phyloP scores from a whole-genome alignment of 2,797 vertebrate species.

The Eurystomus glaucurus region DNA sequence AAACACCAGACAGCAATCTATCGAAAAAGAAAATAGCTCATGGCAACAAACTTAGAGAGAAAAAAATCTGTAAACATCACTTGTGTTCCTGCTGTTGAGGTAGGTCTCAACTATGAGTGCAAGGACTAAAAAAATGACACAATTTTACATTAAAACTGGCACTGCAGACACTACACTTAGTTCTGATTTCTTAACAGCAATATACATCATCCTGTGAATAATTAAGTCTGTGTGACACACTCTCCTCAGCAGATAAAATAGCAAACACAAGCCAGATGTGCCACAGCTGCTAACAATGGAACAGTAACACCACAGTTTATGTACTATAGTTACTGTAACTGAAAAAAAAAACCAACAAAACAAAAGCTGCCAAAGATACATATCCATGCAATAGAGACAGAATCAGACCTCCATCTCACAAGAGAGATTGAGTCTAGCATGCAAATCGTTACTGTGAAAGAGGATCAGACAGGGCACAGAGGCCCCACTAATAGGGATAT shows the following conservation, averaged over 20 bases:
- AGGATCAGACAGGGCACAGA: neutral
- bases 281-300: neutral
- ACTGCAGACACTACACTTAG: neutral
- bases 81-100: neutral
- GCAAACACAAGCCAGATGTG: neutral
- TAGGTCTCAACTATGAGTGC: neutral
- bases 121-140: neutral
- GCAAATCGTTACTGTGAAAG: neutral
- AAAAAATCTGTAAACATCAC: neutral
- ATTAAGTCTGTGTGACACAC: neutral
- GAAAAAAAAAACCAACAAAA: neutral
- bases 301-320: slow-evolving; percentile 12
- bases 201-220: neutral
- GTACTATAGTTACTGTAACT: neutral
- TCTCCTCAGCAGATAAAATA: neutral
- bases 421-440: neutral
- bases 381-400: neutral
- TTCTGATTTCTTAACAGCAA: neutral
- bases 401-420: neutral
- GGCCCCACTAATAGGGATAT: neutral
- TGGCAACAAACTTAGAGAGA: neutral
- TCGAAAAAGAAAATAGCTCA: slow-evolving; percentile 11
- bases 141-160: neutral
- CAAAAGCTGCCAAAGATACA: neutral
- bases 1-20: neutral